phyloP scores from a whole-genome alignment of 2,113 vertebrate species.

The human (Homo sapiens) region GRCh38 chr18:3123501-3124000 shows the following conservation, averaged over 20 bases:
- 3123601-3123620: neutral
- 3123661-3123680: no score
- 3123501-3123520: neutral
- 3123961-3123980: no score
- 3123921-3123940: no score
- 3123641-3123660: neutral
- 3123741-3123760: neutral
- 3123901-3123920: no score
- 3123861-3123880: no score
- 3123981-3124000: no score
- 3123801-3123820: neutral
- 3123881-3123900: no score
- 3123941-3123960: no score
- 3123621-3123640: neutral
- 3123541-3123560: neutral
- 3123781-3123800: neutral
- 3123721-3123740: neutral
- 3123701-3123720: neutral
- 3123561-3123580: neutral
- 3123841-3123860: no score
- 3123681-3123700: slow-evolving; percentile 1
- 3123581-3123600: neutral
- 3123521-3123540: neutral
- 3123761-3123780: neutral
- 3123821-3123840: no score